Base-by-base conservation (phyloP, 2,888 invertebrate genomes). In the Acleris sparsana region DNA sequence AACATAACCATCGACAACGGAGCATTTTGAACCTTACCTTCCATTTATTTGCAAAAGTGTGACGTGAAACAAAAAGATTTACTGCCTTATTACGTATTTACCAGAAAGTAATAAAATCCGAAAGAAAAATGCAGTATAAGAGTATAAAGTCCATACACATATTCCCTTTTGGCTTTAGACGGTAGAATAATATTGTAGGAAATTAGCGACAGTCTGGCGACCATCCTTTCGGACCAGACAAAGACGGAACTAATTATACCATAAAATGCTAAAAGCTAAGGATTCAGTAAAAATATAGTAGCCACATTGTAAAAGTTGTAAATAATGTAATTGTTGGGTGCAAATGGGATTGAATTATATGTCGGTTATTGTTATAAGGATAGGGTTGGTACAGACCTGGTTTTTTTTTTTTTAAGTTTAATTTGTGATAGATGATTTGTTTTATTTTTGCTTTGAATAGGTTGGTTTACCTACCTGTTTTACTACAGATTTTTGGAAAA, bases 181-280 rank as follows among this genome's bases (percentile, higher is more conserved):
- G 70, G 9, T 33, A 33, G 33, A 33, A 9, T 33, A 71, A 62
- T 62, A 74, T 64, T 65, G 69, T 61, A 72, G 67, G 69, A 70
- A 74, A 78, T 74, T 63, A 74, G 67, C 66, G 67, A 74, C 75
- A 72, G 75, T 70, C 70, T 66, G 72, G 70, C 70, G 72, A 73
- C 76, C 72, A 72, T 73, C 67, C 68, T 64, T 70, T 73, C 67
- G 48, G 69, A 25, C 68, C 67, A 73, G 70, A 80, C 80, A 83
- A 80, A 70, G 77, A 79, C 78, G 79, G 77, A 84, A 86, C 86
- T 86, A 87, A 88, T 89, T 84, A 84, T 69, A 63, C 71, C 72
- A 73, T 81, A 80, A 79, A 80, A 79, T 75, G 71, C 69, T 75
- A 73, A 75, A 78, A 74, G 67, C 73, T 69, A 69, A 72, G 69